Evolutionary conservation across 2,797 vertebrate genomes (phyloP).

Genomic region (Pristis pectinata): DNA sequence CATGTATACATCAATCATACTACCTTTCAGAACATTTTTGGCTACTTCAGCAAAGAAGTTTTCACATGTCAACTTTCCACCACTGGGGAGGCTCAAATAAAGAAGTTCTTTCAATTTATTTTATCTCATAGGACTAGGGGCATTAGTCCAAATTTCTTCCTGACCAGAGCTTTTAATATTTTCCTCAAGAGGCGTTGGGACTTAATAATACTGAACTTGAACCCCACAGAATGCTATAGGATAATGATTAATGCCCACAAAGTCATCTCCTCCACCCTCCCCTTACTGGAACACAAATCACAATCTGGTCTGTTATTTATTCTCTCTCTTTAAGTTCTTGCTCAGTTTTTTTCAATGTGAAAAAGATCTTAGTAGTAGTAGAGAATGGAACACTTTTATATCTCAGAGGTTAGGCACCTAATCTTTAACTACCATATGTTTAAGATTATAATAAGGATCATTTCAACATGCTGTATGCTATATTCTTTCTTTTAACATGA

Average conservation of each 20-base stretch:
- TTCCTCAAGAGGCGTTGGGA: background rate
- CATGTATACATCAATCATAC: too few relatives aligned
- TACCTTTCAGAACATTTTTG: too few relatives aligned
- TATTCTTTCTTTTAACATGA: background rate
- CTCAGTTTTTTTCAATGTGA: background rate
- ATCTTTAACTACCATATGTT: background rate
- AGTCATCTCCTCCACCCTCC: too few relatives aligned
- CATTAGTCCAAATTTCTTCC: too few relatives aligned
- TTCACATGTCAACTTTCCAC: too few relatives aligned
- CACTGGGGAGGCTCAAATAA: too few relatives aligned
- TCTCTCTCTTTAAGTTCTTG: background rate
- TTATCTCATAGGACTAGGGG: too few relatives aligned
- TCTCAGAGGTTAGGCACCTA: background rate
- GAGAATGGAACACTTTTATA: background rate
- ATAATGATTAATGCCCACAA: background rate
- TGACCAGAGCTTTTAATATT: background rate
- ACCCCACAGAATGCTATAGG: background rate
- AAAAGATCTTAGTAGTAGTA: background rate
- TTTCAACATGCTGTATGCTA: background rate
- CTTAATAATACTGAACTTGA: background rate
- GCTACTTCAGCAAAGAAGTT: too few relatives aligned
- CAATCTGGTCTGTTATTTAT: background rate
- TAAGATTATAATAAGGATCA: background rate
- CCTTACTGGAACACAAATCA: background rate
- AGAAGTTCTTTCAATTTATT: too few relatives aligned